Conservation (phyloP, 2,113 vertebrate species). For the Aleadryas rufinucha region DNA sequence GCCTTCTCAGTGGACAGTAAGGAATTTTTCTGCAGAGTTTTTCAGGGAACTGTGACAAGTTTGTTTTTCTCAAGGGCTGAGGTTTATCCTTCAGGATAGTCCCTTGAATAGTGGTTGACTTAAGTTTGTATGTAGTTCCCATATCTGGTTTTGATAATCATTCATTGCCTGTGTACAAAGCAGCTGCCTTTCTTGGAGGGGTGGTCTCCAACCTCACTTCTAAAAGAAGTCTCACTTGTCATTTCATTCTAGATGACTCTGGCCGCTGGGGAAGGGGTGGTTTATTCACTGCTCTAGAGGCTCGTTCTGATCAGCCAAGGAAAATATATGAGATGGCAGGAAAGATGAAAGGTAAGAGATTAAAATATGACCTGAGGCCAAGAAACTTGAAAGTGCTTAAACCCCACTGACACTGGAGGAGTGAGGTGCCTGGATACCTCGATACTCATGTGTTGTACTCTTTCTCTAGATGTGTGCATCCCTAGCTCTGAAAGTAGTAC, state of each 20-base stretch:
- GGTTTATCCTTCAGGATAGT: neutral
- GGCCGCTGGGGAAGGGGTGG: slow-evolving; percentile 89
- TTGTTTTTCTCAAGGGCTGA: neutral
- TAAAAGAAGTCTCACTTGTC: neutral
- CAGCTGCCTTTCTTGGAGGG: neutral
- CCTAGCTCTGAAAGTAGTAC: neutral
- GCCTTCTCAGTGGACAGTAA: neutral
- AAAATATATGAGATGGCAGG: slow-evolving; percentile 87
- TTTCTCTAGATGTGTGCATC: neutral
- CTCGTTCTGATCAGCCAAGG: slow-evolving; percentile 82
- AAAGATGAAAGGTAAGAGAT: slow-evolving; percentile 85
- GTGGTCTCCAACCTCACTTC: neutral
- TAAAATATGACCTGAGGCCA: neutral
- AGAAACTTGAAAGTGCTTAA: neutral
- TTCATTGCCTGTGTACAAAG: neutral
- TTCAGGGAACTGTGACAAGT: neutral
- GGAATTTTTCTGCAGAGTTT: neutral
- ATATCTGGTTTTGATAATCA: neutral
- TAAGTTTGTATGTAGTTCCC: neutral
- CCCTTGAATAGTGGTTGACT: neutral
- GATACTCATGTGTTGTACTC: neutral
- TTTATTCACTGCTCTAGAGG: slow-evolving; percentile 87
- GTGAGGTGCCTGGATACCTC: neutral
- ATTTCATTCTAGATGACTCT: slow-evolving; percentile 81
- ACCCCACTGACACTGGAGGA: neutral